A percentile compares a stretch with the other conserved stretches of the same genome.
Conservation (phyloP, 1,140 invertebrate genomes). For the Drosophila nikananu region DNA sequence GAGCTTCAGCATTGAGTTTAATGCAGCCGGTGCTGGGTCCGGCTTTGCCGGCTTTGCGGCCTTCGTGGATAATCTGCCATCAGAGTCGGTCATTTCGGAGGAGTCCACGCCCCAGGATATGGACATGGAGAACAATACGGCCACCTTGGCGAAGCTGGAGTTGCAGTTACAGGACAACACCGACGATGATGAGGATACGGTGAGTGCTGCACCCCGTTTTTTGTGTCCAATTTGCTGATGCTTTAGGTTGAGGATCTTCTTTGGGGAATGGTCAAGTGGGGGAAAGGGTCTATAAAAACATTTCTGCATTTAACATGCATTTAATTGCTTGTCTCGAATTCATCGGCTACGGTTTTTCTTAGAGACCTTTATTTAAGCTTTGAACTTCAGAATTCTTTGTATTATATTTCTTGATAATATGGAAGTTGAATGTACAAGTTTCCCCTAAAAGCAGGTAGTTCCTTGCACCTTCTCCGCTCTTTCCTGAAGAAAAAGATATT, state of each 20-base stretch:
- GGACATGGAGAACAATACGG: conserved; percentile 40
- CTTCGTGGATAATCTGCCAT: conserved; percentile 78
- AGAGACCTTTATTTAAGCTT: too few species aligned
- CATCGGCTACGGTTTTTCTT: not conserved
- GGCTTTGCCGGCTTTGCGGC: conserved; percentile 49
- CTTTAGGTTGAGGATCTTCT: not conserved
- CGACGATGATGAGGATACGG: conserved; percentile 82
- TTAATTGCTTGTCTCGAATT: not conserved
- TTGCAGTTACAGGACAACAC: conserved; percentile 65
- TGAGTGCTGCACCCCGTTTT: conserved; percentile 30
- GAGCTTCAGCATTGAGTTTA: not conserved
- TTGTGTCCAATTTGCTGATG: not conserved
- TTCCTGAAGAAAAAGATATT: not conserved
- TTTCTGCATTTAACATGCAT: too few species aligned
- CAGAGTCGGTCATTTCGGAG: conserved; percentile 80
- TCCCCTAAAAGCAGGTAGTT: not conserved
- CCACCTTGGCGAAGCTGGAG: conserved; percentile 42
- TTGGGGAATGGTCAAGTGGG: not conserved
- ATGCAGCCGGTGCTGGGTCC: not conserved
- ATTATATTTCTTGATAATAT: too few species aligned
- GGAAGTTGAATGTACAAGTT: too few species aligned
- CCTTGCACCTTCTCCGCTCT: not conserved
- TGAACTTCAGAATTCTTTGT: too few species aligned
- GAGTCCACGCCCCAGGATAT: conserved; percentile 79
- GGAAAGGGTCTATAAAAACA: not conserved